Base-by-base conservation (phyloP, 1,140 invertebrate genomes). In the Pogonognathellus flavescens region DNA sequence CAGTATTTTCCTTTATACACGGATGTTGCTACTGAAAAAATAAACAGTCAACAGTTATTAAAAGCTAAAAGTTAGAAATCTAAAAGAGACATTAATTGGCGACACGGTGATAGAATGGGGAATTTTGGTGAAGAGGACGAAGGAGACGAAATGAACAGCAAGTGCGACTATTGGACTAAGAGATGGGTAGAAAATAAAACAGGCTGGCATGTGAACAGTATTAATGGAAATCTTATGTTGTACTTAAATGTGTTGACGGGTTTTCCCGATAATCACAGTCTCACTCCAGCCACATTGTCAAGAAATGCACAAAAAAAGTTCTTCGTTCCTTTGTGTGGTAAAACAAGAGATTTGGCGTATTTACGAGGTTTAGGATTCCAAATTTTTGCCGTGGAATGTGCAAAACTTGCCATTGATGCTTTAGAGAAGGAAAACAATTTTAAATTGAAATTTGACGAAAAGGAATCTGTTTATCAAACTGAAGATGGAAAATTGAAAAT, bases 361-460 rank as follows among this genome's bases (percentile, higher is more conserved):
- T 80, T 85, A 16, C 60, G 70, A 1, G 10, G 10, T 14, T 14
- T 66, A 0, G 80, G 86, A 59, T 60, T 80, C 84, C 16, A 84
- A 80, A 88, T 89, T 9, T 88, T 89, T 83, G 88, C 86, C 13
- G 59, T 89, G 10, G 89, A 89, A 60, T 84, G 76, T 25, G 84
- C 86, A 9, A 18, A 80, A 22, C 50, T 85, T 66, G 82, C 86
- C 10, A 89, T 89, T 20, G n/a, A 80, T 50, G 84, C 85, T 16
- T 85, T 89, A 13, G 62, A 81, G 8, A 25, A 85, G n/a, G 87
- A 89, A 25, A 83, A 83, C 52, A 55, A 72, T 6, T 81, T 86
- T 16, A 20, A 72, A 14, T 25, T 88, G 1, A 31, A 84, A 22
- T 88, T 76, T 76, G 22, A 86, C 59, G 25, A 80, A 57, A 16